A percentile compares a stretch with the other conserved stretches of the same genome.
phyloP scores from a whole-genome alignment of 2,888 invertebrate species.

The Calameuta idolon region DNA sequence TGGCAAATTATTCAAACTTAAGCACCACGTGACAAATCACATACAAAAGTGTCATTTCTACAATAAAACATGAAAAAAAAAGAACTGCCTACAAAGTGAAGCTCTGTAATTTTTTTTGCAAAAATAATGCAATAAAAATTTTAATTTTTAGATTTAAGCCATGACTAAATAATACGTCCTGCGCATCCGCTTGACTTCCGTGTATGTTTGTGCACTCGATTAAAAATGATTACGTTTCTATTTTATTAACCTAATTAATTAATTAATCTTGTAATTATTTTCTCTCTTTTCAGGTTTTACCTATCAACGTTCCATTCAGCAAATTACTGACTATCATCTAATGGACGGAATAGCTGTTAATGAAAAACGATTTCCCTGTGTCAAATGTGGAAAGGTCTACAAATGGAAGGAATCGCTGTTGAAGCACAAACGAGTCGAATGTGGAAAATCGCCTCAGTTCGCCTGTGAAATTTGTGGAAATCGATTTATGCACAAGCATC shows the following conservation, averaged over 20 bases:
- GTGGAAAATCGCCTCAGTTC: constrained; percentile 58
- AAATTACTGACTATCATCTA: constrained; percentile 15
- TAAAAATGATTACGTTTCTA: not conserved
- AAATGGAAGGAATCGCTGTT: constrained; percentile 56
- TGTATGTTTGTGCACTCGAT: not conserved
- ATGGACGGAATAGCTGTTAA: constrained; percentile 2
- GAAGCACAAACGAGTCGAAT: constrained; percentile 58
- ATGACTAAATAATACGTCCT: no score
- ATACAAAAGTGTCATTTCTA: constrained; percentile 35
- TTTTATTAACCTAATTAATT: not conserved
- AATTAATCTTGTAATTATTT: constrained; percentile 4
- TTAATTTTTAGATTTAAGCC: no score
- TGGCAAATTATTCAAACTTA: constrained; percentile 56
- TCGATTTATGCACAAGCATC: constrained; percentile 69
- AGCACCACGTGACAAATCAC: constrained; percentile 46
- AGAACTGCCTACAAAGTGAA: no score
- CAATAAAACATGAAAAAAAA: not conserved
- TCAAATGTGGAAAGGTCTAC: constrained; percentile 57
- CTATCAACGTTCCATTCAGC: constrained; percentile 20
- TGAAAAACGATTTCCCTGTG: constrained; percentile 46
- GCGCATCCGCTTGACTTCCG: not conserved
- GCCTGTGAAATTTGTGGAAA: constrained; percentile 60
- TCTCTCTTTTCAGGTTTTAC: constrained; percentile 27
- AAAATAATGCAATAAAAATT: no score
- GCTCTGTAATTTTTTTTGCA: no score